Percentiles rank a stretch among this genome's conserved stretches.
phyloP scores from a whole-genome alignment of 2,797 vertebrate species.

The Arnoldichthys spilopterus region DNA sequence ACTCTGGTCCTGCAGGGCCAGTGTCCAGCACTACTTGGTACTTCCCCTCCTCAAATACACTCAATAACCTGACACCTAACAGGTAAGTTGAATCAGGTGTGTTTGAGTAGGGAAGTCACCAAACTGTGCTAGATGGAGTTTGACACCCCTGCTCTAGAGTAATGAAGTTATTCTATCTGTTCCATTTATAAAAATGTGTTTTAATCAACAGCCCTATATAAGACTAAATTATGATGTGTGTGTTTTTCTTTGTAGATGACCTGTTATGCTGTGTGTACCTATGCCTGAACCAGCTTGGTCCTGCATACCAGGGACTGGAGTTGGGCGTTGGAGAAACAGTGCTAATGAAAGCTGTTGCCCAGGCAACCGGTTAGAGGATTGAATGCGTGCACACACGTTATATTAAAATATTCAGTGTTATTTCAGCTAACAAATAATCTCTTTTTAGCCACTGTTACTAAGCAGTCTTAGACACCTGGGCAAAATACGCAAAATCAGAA shows the following conservation, averaged over 20 bases:
- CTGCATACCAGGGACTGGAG: constrained; percentile 88
- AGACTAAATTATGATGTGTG: not conserved
- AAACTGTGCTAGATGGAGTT: too few relatives aligned
- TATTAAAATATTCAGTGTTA: not conserved
- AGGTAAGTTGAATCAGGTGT: too few relatives aligned
- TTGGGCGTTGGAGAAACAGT: constrained; percentile 88
- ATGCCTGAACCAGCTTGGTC: constrained; percentile 88
- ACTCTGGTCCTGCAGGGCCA: too few relatives aligned
- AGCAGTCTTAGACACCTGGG: not conserved
- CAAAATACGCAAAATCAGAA: not conserved
- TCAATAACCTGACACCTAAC: too few relatives aligned
- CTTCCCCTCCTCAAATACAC: too few relatives aligned
- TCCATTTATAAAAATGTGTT: too few relatives aligned
- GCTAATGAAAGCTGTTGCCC: constrained; percentile 91
- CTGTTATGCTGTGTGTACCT: constrained; percentile 88
- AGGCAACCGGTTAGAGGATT: constrained; percentile 84
- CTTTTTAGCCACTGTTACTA: too few relatives aligned
- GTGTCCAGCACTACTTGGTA: too few relatives aligned
- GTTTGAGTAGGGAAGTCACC: too few relatives aligned
- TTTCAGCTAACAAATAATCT: not conserved
- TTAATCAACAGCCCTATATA: constrained; percentile 43
- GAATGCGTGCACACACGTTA: not conserved
- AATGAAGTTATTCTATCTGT: too few relatives aligned
- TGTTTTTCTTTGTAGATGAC: constrained; percentile 71
- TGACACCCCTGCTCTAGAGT: too few relatives aligned